These are phyloP conservation scores for Papilio demoleus DNA, from an alignment of 2,888 invertebrate genomes.

Conservation along the genomic window DNA sequence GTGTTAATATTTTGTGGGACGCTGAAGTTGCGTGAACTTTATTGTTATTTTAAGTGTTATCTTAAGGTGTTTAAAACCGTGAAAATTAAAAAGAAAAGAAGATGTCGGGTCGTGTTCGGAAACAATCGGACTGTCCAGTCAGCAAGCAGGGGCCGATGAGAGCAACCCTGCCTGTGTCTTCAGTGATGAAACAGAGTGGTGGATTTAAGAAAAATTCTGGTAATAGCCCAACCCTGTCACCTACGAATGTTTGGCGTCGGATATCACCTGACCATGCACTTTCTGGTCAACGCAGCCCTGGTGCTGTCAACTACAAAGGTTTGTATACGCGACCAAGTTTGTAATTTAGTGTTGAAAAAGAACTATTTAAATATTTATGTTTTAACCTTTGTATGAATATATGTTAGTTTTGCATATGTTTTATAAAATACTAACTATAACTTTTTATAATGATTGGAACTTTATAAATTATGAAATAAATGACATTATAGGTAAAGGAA, in stretches of 20 bases:
- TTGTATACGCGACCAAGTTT: neutral
- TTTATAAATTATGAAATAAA: constrained; percentile 11
- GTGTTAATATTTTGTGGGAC: constrained; percentile 64
- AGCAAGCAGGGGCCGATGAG: constrained; percentile 87
- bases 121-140: constrained; percentile 86
- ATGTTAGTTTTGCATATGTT: constrained; percentile 11
- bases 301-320: constrained; percentile 89
- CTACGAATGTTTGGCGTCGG: constrained; percentile 87
- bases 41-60: constrained; percentile 54
- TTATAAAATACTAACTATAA: constrained; percentile 6
- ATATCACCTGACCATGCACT: constrained; percentile 87
- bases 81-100: constrained; percentile 50
- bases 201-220: constrained; percentile 84
- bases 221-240: constrained; percentile 86
- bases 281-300: constrained; percentile 89
- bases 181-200: constrained; percentile 86
- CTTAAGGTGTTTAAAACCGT: constrained; percentile 54
- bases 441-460: neutral
- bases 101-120: constrained; percentile 86
- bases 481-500: constrained; percentile 72
- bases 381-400: neutral
- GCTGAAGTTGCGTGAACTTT: constrained; percentile 54
- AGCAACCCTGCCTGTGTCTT: constrained; percentile 90
- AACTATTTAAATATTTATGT: constrained; percentile 33
- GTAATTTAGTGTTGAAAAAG: constrained; percentile 27